These are phyloP conservation scores for Chaetops frenatus DNA, from an alignment of 2,113 vertebrate genomes.

Conservation along the genomic window DNA sequence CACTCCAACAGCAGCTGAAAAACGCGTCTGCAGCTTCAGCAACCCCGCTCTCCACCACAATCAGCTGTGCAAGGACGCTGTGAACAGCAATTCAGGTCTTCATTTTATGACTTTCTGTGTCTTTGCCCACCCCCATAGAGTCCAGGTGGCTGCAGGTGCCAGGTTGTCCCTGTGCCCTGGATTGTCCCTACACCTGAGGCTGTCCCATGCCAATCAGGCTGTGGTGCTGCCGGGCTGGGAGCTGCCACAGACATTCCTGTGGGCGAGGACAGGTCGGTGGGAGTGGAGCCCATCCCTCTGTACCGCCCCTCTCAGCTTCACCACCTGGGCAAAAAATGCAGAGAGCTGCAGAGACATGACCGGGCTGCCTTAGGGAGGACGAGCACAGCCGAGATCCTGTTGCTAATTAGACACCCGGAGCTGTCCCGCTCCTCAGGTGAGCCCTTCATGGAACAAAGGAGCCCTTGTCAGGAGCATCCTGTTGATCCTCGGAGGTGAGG, in stretches of 20 bases:
- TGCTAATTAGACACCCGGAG: background rate
- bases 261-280: background rate
- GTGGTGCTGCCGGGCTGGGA: background rate
- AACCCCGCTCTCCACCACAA: background rate
- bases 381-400: background rate
- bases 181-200: background rate
- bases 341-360: conserved; percentile 23
- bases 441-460: background rate
- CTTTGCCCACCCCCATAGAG: background rate
- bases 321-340: conserved; percentile 9
- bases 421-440: background rate
- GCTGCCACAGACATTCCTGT: background rate
- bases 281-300: background rate
- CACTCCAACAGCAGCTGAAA: background rate
- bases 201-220: background rate
- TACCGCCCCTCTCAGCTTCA: background rate
- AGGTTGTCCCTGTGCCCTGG: background rate
- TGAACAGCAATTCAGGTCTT: background rate
- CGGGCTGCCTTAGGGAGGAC: background rate
- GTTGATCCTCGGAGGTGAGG: background rate
- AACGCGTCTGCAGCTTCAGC: background rate
- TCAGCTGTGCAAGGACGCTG: background rate
- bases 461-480: background rate
- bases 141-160: background rate
- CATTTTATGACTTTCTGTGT: background rate